These are phyloP conservation scores for Pachyrhynchus sulphureomaculatus DNA, from an alignment of 1,140 invertebrate species.

Conservation along the genomic window DNA sequence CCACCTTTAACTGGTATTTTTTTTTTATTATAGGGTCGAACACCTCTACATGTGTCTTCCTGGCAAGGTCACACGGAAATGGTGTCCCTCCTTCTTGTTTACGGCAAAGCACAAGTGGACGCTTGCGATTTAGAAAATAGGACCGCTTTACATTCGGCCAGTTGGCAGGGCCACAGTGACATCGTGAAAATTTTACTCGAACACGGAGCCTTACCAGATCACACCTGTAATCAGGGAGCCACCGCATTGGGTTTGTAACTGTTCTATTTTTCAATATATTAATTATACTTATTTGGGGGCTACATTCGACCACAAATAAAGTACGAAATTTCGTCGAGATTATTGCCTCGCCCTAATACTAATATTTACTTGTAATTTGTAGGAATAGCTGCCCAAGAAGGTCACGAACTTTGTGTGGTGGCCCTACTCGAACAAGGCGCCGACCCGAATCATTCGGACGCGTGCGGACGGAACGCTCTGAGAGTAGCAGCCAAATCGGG, in stretches of 20 bases:
- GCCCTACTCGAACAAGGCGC: conserved; percentile 85
- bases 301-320: too few species aligned
- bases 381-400: conserved; percentile 84
- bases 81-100: conserved; percentile 79
- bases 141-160: conserved; percentile 90
- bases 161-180: conserved; percentile 88
- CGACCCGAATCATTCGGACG: conserved; percentile 89
- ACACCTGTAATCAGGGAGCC: conserved; percentile 91
- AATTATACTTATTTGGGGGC: too few species aligned
- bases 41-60: conserved; percentile 87
- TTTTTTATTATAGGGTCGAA: conserved; percentile 65
- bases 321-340: too few species aligned
- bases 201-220: conserved; percentile 78
- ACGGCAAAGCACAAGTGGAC: conserved; percentile 78
- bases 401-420: conserved; percentile 87
- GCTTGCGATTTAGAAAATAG: conserved; percentile 86
- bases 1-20: conserved; percentile 39
- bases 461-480: conserved; percentile 80
- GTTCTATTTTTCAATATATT: neutral
- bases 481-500: conserved; percentile 78
- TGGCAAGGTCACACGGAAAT: conserved; percentile 95
- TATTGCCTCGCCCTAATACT: too few species aligned
- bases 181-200: conserved; percentile 81
- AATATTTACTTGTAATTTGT: conserved; percentile 3
- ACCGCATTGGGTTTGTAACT: conserved; percentile 72